Conservation (phyloP, 2,113 vertebrate species). For the Corydoras maculifer region DNA sequence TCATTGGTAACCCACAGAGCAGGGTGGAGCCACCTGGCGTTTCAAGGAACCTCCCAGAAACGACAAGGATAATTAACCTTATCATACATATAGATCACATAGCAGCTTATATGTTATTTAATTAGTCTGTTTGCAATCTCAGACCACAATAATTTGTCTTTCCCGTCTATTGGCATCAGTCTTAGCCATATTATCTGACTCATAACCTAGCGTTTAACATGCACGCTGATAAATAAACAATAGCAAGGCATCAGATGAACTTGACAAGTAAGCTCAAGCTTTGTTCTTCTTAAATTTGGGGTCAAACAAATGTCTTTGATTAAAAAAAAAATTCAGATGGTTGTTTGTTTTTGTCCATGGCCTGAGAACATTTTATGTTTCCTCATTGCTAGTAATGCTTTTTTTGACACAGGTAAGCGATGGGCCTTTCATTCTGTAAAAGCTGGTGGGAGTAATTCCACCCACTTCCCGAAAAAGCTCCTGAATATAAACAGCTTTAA, state of each 20-base stretch:
- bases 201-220: neutral
- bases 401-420: slow-evolving; percentile 24
- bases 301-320: slow-evolving; percentile 2
- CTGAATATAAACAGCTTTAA: slow-evolving; percentile 9
- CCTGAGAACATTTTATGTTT: slow-evolving; percentile 5
- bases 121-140: neutral
- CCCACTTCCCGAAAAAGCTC: neutral
- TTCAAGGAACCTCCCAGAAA: slow-evolving; percentile 14
- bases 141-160: slow-evolving; percentile 9
- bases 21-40: slow-evolving; percentile 19
- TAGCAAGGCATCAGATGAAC: slow-evolving; percentile 2
- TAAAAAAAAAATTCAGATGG: slow-evolving; percentile 8
- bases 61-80: neutral
- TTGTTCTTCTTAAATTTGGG: neutral
- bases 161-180: slow-evolving; percentile 4
- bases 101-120: neutral
- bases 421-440: slow-evolving; percentile 1
- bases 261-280: neutral
- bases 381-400: slow-evolving; percentile 14
- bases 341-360: neutral
- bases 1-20: slow-evolving; percentile 21
- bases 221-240: neutral
- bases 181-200: neutral
- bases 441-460: slow-evolving; percentile 9
- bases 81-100: neutral